Base-by-base conservation (phyloP, 2,888 invertebrate species). In the Caenorhabditis macrosperma region DNA sequence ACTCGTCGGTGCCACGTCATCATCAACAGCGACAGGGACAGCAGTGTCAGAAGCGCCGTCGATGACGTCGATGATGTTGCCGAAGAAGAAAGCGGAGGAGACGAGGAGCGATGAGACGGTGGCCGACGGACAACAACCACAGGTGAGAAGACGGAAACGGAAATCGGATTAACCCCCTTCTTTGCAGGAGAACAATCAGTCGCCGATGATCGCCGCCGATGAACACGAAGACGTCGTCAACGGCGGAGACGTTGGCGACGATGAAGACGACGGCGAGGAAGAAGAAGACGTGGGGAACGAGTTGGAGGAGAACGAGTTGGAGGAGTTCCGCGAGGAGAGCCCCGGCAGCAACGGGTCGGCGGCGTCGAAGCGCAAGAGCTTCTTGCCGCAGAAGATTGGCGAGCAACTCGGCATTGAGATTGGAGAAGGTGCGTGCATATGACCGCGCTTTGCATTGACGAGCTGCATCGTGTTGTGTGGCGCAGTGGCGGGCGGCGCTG, bases 321-420 rank as follows among this genome's bases (percentile, higher is more conserved):
- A 93, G 64, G 94, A 94, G 66, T n/a, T n/a, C n/a, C 93, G 78
- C 28, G 26, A 60, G 2, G 79, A 76, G 48, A 78, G 74, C 33
- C 81, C 84, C 5, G 75, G 61, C 24, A 75, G 77, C 17, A 80
- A 74, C n/a, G 67, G 78, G 28, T 78, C 82, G 5, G 69, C 84
- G 20, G 78, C 81, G 1, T 82, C 82, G 48, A 78, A 82, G 38
- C 33, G 84, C 28, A 84, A 84, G 35, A 71, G 81, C 44, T 81
- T 80, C 52, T 33, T 33, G 20, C 84, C 84, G 38, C 76, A 82
- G 50, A 79, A 82, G 48, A 74, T 81, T 38, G 74, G 74, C 15
- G 81, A 81, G 30, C 64, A 76, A 35, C 30, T 77, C 12, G 81
- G 74, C 12, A 55, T 78, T 30, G 79, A 74, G 12, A 52, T 72